Evolutionary conservation across 2,888 invertebrate species (phyloP).

Genomic region (Pollenia griseotomentosa): DNA sequence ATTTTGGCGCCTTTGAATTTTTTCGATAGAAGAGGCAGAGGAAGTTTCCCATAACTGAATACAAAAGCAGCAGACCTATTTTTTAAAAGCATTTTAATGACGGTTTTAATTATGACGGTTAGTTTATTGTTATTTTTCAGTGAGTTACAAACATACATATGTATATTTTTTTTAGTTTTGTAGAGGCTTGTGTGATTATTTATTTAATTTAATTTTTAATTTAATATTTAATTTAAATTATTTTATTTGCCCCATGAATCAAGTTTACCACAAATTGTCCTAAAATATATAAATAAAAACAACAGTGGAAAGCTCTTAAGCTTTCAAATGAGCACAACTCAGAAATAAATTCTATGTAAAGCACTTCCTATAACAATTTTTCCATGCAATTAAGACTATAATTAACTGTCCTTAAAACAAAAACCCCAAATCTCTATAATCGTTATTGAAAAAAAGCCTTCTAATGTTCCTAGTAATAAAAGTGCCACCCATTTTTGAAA

Average conservation of each 20-base stretch:
- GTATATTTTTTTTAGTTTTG: no score
- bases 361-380: constrained; percentile 49
- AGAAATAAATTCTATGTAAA: constrained; percentile 24
- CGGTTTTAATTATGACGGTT: no score
- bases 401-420: constrained; percentile 56
- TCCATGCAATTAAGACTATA: constrained; percentile 54
- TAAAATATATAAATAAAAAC: not conserved
- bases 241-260: not conserved
- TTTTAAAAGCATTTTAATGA: no score
- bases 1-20: no score
- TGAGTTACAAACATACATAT: no score
- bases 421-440: constrained; percentile 44
- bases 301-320: not conserved
- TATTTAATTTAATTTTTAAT: no score
- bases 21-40: no score
- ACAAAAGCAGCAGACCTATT: no score
- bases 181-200: no score
- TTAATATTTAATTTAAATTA: no score
- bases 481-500: not conserved
- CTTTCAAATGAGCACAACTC: not conserved
- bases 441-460: constrained; percentile 53
- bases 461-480: constrained; percentile 4
- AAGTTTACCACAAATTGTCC: constrained; percentile 11
- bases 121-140: no score
- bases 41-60: no score